Conservation (phyloP, 2,113 vertebrate species). For the Amblyornis subalaris region DNA sequence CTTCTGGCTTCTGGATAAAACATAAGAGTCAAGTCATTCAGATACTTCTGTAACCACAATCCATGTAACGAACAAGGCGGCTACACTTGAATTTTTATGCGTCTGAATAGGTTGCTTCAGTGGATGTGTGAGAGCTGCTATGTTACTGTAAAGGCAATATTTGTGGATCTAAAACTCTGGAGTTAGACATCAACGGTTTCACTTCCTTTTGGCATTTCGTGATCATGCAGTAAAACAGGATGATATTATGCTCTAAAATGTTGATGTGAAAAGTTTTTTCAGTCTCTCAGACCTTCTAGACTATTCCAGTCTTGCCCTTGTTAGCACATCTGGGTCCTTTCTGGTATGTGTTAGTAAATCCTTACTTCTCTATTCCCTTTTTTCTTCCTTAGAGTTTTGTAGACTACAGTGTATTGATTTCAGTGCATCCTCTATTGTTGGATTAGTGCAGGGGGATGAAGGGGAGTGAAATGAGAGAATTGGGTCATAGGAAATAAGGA, state of each 20-base stretch:
- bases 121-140: background rate
- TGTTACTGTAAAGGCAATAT: constrained; percentile 8
- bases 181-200: constrained; percentile 28
- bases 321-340: background rate
- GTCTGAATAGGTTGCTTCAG: background rate
- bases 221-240: background rate
- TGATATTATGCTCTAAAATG: background rate
- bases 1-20: constrained; percentile 9
- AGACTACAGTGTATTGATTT: background rate
- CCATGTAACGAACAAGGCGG: background rate
- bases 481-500: background rate
- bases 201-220: constrained; percentile 39
- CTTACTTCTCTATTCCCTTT: background rate
- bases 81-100: background rate
- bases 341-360: background rate
- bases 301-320: background rate
- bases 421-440: background rate
- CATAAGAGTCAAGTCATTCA: background rate
- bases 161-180: constrained; percentile 19
- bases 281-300: background rate
- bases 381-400: background rate
- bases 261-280: background rate
- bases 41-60: background rate
- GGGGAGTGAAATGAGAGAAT: background rate
- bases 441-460: background rate